Base-by-base conservation (phyloP, 1,140 invertebrate genomes). In the Zaprionus nigranus region DNA sequence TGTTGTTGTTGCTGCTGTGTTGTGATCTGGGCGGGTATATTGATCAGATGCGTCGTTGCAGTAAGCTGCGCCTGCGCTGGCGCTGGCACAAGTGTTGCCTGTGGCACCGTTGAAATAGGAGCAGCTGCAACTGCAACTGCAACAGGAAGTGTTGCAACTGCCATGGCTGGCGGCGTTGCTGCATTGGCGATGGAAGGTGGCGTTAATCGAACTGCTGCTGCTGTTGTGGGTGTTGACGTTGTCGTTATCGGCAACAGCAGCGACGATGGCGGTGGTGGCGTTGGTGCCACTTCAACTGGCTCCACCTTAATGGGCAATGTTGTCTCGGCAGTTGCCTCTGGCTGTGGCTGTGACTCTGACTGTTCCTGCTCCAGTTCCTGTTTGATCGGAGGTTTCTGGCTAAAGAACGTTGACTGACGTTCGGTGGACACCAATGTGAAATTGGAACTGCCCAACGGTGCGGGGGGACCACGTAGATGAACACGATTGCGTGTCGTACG, bases 1-100 rank as follows among this genome's bases (percentile, higher is more conserved):
- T 34, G 28, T 2, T 30, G 30, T 3, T 34, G 30, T 13, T 76
- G 74, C 26, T 76, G 70, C 17, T 91, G 90, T 15, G 74, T 73
- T 59, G 71, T 85, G 70, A 91, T 87, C 62, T 86, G 81, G 70
- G 79, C 81, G 76, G 86, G 70, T 75, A 88, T 90, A 40, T 84
- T 90, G 49, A 88, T 74, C 40, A 88, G 62, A 62, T 85, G 85
- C 26, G 59, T 63, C 67, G 57, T 40, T 28, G 74, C 24, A 56
- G 63, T 26, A 17, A 71, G 22, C n/a, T 61, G 60, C 12, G 60
- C 60, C 20, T 43, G 6, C 2, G 60, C 15, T 63, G 43, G 28
- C 15, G 36, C 17, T 13, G 53, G 34, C 38, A 22, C n/a, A 28
- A 46, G n/a, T 38, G 34, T 28, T 53, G 30, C 43, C 40, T 40